A percentile compares a stretch with the other conserved stretches of the same genome.
These are phyloP conservation scores for Mohoua ochrocephala DNA, from an alignment of 2,113 vertebrate genomes.

Conservation along the genomic window DNA sequence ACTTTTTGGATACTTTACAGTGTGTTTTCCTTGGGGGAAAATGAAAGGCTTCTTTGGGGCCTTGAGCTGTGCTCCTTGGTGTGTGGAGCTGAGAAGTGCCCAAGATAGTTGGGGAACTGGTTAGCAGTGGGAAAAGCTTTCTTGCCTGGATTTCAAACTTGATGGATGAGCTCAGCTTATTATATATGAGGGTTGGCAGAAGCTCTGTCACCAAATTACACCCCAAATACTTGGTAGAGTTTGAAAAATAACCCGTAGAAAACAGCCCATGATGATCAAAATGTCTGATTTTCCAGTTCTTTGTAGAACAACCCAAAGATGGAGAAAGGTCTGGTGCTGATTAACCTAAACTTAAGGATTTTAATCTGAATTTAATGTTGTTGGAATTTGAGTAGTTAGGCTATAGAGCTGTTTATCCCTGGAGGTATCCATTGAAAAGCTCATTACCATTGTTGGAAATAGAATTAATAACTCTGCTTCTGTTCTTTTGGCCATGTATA, in stretches of 20 bases:
- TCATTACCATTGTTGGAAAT: slow-evolving; percentile 29
- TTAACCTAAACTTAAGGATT: slow-evolving; percentile 28
- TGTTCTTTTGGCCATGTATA: background rate
- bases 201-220: background rate
- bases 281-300: background rate
- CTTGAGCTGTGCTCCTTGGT: background rate
- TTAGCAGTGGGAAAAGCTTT: background rate
- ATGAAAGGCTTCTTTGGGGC: background rate
- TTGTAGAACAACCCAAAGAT: background rate
- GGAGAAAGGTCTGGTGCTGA: background rate
- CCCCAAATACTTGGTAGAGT: background rate
- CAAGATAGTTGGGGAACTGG: background rate
- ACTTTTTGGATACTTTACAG: background rate
- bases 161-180: background rate
- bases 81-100: background rate
- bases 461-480: background rate
- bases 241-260: background rate
- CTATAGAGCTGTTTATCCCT: slow-evolving; percentile 25
- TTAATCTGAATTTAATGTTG: background rate
- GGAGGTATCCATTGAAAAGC: slow-evolving; percentile 27
- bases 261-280: background rate
- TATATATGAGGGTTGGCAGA: background rate
- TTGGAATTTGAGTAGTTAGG: background rate
- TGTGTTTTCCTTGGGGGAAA: background rate
- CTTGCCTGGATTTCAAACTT: background rate